Evolutionary conservation across 92 coral and sea anemone genomes (phyloP), one percentile per base, ranked within the genome.

Genomic region (Blastomussa wellsi): DNA sequence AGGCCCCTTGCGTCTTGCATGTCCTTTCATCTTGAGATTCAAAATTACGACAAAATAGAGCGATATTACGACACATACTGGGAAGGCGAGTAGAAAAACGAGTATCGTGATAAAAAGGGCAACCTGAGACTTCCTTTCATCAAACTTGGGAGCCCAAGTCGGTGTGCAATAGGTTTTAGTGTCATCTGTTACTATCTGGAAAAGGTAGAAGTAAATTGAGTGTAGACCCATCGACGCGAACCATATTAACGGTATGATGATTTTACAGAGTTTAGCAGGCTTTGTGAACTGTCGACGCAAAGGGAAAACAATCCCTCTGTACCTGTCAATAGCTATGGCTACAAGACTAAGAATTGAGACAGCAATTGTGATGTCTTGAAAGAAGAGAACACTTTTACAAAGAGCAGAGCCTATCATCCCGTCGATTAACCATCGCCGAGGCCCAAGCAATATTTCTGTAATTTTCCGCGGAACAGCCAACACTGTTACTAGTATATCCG

Each of bases 191-290:
- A 31, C 13, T 38, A 81, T 49, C 19, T 53, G 38, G 29, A 60
- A 35, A 16, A 57, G 75, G 70, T 87, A 81, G 28, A 81, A 68
- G 41, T 81, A 59, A 13, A 80, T 68, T 35, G 78, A n/a, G 62
- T 77, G 77, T 2, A 88, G 71, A 12, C 38, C 35, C 32, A 88
- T 64, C 28, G 76, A 41, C 10, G 26, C 19, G 20, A 76, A 15
- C 91, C 91, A 88, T 67, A 82, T 81, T 5, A 69, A 1, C 5
- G 84, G 83, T 1, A 88, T 70, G 64, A 70, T 35, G n/a, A 70
- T 5, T 70, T 70, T 70, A 70, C 47, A 70, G 38, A 70, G 74
- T 33, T 70, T 70, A 19, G 47, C 42, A 0, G 74, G 74, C 12
- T 38, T 33, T 28, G 1, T 31, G 5, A 36, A 22, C 35, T 70